Evolutionary conservation across 2,113 vertebrate species (phyloP).

Genomic region (Sula dactylatra): DNA sequence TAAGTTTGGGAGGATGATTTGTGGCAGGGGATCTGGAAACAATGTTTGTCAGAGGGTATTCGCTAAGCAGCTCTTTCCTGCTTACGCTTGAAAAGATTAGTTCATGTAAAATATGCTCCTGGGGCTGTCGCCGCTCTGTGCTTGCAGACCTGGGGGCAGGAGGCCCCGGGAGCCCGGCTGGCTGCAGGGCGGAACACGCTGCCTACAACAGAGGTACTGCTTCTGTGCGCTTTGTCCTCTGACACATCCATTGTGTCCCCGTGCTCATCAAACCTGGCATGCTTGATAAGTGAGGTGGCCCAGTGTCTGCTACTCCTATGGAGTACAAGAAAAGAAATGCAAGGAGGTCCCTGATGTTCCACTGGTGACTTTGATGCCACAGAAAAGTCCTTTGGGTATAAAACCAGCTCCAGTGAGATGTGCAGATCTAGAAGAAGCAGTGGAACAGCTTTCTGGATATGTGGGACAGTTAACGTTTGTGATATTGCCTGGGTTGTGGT

Average conservation of each 20-base stretch:
- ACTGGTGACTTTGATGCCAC: neutral
- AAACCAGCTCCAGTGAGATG: neutral
- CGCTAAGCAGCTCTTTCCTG: neutral
- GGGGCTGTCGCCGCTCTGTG: neutral
- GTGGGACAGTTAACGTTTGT: rapidly evolving
- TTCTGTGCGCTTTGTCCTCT: neutral
- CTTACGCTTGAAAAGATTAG: neutral
- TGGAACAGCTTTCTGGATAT: neutral
- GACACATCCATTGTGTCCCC: neutral
- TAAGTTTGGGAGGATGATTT: neutral
- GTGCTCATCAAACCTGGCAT: neutral
- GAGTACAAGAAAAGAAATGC: neutral
- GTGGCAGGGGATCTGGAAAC: neutral
- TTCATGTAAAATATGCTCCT: rapidly evolving
- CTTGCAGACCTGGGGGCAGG: rapidly evolving
- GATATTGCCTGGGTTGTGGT: neutral
- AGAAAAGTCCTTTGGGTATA: neutral
- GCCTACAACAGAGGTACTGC: neutral
- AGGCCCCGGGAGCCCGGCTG: neutral
- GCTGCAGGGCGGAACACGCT: rapidly evolving
- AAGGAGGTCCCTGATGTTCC: neutral
- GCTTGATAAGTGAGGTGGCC: neutral
- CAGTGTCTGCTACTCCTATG: neutral
- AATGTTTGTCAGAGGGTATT: neutral
- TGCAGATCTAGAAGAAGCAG: neutral